Base-by-base conservation (phyloP, 2,113 vertebrate genomes). In the Macrotus californicus region DNA sequence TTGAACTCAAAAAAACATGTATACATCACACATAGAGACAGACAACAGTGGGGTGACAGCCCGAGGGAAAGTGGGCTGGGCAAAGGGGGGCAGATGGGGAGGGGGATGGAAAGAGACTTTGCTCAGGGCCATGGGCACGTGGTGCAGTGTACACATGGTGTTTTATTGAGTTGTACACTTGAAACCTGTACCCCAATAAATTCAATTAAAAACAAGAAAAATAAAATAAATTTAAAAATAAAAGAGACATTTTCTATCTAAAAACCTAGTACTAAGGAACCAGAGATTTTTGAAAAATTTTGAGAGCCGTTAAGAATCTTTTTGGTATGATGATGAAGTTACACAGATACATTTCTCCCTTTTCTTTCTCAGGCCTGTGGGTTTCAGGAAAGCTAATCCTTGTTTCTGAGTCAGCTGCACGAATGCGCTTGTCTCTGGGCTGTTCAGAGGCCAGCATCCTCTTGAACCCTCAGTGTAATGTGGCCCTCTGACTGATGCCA, bases 311-410 rank as follows among this genome's bases (percentile, higher is more conserved):
- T 76, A 89, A 75, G 87, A 80, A 87, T 87, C 46, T 39, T 75
- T 82, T 76, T 31, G 43, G 66, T 21, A 13, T 43, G 46, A 69
- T 31, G 14, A 82, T 52, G 22, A 73, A 34, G 15, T 67, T 64
- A 50, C 34, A 59, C 15, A 36, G 26, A 87, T 19, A 66, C 1
- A 13, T 52, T 67, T 54, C 24, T 29, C 72, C n/a, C 21, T 3
- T 79, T 91, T 79, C 83, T 64, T 76, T 94, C 76, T 75, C 39
- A 48, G 84, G 54, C n/a, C 46, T 52, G 21, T 10, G 83, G 84
- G 31, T 77, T 89, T 95, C 76, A 91, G 93, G 54, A 95, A 91
- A 94, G 67, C 91, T 93, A 93, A 96, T 94, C 91, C 93, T 87
- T 84, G 79, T 80, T 96, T 96, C 93, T 83, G 43, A 94, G 36